Conservation (phyloP, 2,888 invertebrate species). For the Orthosia gothica region DNA sequence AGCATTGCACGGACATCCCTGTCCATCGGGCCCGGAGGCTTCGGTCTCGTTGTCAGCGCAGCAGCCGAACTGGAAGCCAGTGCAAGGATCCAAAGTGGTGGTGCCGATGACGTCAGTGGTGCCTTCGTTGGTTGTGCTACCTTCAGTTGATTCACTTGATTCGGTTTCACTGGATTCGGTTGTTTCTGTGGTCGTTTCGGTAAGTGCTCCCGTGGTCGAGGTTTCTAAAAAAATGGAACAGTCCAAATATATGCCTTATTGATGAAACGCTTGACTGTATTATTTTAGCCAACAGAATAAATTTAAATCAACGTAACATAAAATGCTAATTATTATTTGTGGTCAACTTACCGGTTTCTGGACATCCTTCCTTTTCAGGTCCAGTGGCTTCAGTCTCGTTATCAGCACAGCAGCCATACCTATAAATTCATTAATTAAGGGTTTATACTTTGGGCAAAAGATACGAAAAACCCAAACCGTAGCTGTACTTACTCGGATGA, state of each 20-base stretch:
- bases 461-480: background rate
- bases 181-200: conserved; percentile 50
- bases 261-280: background rate
- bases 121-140: conserved; percentile 46
- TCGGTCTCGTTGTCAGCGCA: conserved; percentile 93
- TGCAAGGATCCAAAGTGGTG: conserved; percentile 84
- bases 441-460: background rate
- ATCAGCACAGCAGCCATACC: conserved; percentile 94
- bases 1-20: conserved; percentile 93
- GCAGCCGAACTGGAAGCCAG: conserved; percentile 93
- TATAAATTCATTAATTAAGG: conserved; percentile 55
- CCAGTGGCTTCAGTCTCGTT: conserved; percentile 93
- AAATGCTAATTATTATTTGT: background rate
- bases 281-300: background rate
- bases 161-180: conserved; percentile 43
- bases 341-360: conserved; percentile 76
- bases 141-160: conserved; percentile 34
- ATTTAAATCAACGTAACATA: background rate
- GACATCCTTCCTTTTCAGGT: conserved; percentile 90
- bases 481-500: conserved; percentile 87
- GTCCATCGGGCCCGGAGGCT: conserved; percentile 92
- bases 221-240: conserved; percentile 37
- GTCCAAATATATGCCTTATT: background rate
- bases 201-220: conserved; percentile 30
- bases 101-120: conserved; percentile 29